A percentile compares a stretch with the other conserved stretches of the same genome.
These are phyloP conservation scores for Pseudochirops cupreus DNA, from an alignment of 2,797 vertebrate species.

Conservation along the genomic window DNA sequence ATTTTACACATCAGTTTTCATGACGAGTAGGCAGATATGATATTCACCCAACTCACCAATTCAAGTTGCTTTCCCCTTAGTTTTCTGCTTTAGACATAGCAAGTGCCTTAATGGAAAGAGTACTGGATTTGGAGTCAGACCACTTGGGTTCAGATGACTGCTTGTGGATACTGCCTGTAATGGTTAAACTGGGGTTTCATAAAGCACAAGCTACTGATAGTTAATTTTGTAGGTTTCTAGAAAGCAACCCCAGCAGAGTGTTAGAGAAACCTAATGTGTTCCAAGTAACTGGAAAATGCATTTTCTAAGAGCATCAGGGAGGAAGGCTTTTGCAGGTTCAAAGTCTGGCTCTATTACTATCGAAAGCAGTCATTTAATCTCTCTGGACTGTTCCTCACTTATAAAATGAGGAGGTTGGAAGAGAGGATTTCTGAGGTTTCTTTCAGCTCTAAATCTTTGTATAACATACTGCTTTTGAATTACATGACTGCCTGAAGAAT, in stretches of 20 bases:
- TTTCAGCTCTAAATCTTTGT: neutral
- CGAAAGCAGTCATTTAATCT: neutral
- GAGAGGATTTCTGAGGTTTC: neutral
- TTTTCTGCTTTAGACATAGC: neutral
- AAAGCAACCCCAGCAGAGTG: neutral
- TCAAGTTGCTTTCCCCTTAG: neutral
- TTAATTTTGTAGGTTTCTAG: neutral
- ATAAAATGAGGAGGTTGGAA: neutral
- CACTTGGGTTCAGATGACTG: neutral
- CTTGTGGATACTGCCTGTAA: neutral
- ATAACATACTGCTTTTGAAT: neutral
- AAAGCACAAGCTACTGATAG: conserved; percentile 31
- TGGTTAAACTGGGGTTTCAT: too few relatives aligned
- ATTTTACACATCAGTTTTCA: neutral
- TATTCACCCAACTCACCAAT: neutral
- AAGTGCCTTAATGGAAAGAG: neutral
- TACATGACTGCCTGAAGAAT: neutral
- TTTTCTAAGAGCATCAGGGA: conserved; percentile 5
- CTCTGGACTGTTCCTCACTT: too few relatives aligned
- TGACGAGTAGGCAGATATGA: neutral
- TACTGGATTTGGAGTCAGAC: neutral
- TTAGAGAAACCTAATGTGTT: conserved; percentile 3
- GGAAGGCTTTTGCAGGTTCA: neutral
- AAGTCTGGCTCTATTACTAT: neutral
- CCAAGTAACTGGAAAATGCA: neutral